Conservation (phyloP, 2,797 vertebrate genomes). For the Sebastes vulpes region DNA sequence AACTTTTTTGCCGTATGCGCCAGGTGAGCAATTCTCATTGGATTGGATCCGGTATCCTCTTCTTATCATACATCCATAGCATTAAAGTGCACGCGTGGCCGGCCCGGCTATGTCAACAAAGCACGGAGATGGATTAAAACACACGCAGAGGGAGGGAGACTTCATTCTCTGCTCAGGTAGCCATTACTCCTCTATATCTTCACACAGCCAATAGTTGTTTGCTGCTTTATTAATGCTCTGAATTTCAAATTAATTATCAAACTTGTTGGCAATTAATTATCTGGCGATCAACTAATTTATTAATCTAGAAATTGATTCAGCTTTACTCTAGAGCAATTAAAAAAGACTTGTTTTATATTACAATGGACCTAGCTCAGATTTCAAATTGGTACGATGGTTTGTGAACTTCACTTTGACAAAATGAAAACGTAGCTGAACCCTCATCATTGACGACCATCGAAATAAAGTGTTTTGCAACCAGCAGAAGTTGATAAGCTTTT, state of each 20-base stretch:
- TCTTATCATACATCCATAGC: no score
- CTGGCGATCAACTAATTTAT: background rate
- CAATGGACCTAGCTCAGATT: background rate
- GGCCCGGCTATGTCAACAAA: background rate
- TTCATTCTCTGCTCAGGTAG: no score
- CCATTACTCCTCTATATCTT: accelerated
- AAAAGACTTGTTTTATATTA: background rate
- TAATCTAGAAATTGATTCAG: background rate
- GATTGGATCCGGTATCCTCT: no score
- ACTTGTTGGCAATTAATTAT: background rate
- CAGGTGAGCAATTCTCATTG: no score
- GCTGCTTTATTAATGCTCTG: no score
- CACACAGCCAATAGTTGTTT: no score
- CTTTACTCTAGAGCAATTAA: no score
- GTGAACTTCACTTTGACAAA: background rate
- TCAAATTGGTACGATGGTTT: background rate
- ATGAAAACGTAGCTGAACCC: background rate
- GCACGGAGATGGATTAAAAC: background rate
- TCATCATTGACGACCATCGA: background rate
- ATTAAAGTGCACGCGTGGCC: accelerated
- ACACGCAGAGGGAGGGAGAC: no score
- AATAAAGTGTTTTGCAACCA: background rate
- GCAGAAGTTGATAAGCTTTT: background rate
- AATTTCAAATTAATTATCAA: background rate
- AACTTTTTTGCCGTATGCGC: accelerated